Base-by-base conservation (phyloP, 2,888 invertebrate genomes). In the Eupithecia vulgata region DNA sequence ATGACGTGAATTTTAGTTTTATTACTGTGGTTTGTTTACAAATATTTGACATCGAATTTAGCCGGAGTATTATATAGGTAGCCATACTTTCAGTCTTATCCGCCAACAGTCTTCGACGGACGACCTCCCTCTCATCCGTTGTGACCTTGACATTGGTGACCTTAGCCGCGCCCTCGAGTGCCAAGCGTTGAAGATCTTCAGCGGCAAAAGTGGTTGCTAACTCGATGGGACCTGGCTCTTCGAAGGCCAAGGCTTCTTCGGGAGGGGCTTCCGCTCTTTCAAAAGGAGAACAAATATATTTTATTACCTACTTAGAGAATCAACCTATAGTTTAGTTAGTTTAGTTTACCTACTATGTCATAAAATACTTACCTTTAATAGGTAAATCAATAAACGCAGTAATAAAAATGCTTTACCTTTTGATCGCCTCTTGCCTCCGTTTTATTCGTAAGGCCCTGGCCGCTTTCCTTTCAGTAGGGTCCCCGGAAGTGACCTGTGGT, bases 111-210 rank as follows among this genome's bases (percentile, higher is more conserved):
- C 82, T 80, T 83, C 95, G 87, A 92, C 96, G 81, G 86, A 91
- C 83, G 91, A 96, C 82, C 87, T 97, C 97, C 0, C 97, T 95
- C 34, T 96, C 95, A 82, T 97, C 97, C 57, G 96, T 97, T 0
- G 97, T 97, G 61, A 97, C 95, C 85, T 95, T 95, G 4, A 98
- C 96, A 85, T 97, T 97, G n/a, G 96, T 95, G 73, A 97, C 96
- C 83, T 96, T 95, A 82, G 97, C 97, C 68, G 96, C 95, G 40
- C 97, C 97, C 85, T 97, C 97, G 17, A 95, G 87, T 13, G 96
- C 88, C 40, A 97, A 87, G 71, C 96, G 95, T 79, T 96, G 95
- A 34, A 97, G 90, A 62, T 96, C 90, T 73, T 96, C 95, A 0
- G 95, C 95, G 65, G 97, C 97, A 13, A 92, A 86, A 40, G 95